Conservation (phyloP, 2,888 invertebrate species). For the Apamea monoglypha region DNA sequence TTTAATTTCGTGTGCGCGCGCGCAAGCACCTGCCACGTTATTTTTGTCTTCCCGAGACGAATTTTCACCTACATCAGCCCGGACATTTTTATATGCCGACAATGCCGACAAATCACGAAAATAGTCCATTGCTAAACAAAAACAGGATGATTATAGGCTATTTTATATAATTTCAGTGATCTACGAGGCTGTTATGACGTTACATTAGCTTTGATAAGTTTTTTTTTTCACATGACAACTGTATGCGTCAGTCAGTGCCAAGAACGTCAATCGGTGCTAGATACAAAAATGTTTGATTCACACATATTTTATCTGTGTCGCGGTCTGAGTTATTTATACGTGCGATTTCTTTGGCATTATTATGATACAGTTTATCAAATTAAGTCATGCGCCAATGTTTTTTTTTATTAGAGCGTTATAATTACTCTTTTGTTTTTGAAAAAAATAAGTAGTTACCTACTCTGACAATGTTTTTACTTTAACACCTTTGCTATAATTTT, state of each 20-base stretch:
- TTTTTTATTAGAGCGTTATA: conserved; percentile 16
- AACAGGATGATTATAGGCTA: conserved; percentile 88
- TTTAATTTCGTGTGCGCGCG: conserved; percentile 79
- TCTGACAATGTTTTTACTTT: neutral
- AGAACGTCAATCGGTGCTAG: conserved; percentile 73
- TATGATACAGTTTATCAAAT: conserved; percentile 44
- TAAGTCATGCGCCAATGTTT: conserved; percentile 12
- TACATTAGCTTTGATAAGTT: conserved; percentile 81
- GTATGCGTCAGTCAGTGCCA: conserved; percentile 79
- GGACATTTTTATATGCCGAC: conserved; percentile 85
- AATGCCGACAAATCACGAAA: conserved; percentile 87
- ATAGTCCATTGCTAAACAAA: conserved; percentile 86
- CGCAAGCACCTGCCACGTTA: conserved; percentile 81
- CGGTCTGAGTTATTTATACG: conserved; percentile 40
- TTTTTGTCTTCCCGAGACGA: conserved; percentile 83
- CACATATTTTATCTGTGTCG: conserved; percentile 67
- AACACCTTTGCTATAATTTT: neutral
- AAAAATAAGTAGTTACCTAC: neutral
- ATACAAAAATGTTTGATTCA: conserved; percentile 75
- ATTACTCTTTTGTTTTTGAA: neutral
- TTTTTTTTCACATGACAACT: conserved; percentile 78
- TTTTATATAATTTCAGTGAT: conserved; percentile 86
- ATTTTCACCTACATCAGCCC: conserved; percentile 79
- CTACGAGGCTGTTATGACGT: conserved; percentile 80
- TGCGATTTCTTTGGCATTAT: conserved; percentile 29